Percentiles rank a stretch among this genome's conserved stretches.
phyloP scores from a whole-genome alignment of 2,113 vertebrate species.

The Phoxinus phoxinus region DNA sequence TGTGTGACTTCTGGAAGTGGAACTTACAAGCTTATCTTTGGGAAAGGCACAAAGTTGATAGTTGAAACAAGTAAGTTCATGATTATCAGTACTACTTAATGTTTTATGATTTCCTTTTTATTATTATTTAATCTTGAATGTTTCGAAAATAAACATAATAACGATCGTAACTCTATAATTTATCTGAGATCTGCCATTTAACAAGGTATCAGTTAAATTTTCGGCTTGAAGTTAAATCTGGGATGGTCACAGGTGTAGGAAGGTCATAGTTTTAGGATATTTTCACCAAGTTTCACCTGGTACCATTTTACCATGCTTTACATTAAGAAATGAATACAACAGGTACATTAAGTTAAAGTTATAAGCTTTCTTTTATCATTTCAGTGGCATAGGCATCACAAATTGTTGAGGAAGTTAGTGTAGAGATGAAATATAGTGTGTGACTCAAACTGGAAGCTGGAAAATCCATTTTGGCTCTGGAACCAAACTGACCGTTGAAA shows the following conservation, averaged over 20 bases:
- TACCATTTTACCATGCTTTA: neutral
- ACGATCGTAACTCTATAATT: neutral
- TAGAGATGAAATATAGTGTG: constrained; percentile 17
- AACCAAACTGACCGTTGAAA: constrained; percentile 42
- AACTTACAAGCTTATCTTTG: constrained; percentile 49
- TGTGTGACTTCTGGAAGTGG: constrained; percentile 53
- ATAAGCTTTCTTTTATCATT: neutral
- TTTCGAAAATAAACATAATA: neutral
- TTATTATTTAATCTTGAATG: neutral
- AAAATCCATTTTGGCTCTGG: constrained; percentile 41
- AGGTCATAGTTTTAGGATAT: neutral
- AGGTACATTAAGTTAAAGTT: neutral
- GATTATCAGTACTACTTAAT: neutral
- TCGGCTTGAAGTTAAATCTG: neutral
- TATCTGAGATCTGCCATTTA: neutral
- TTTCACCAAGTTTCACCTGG: neutral
- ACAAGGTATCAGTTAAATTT: neutral
- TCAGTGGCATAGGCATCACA: neutral
- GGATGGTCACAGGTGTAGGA: neutral
- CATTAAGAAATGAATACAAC: neutral
- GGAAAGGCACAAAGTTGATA: constrained; percentile 29
- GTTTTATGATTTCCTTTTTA: neutral
- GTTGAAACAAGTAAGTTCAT: constrained; percentile 28
- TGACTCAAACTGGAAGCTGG: neutral
- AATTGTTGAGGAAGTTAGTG: neutral